Base-by-base conservation (phyloP, 1,140 invertebrate genomes). In the Sinella curviseta region DNA sequence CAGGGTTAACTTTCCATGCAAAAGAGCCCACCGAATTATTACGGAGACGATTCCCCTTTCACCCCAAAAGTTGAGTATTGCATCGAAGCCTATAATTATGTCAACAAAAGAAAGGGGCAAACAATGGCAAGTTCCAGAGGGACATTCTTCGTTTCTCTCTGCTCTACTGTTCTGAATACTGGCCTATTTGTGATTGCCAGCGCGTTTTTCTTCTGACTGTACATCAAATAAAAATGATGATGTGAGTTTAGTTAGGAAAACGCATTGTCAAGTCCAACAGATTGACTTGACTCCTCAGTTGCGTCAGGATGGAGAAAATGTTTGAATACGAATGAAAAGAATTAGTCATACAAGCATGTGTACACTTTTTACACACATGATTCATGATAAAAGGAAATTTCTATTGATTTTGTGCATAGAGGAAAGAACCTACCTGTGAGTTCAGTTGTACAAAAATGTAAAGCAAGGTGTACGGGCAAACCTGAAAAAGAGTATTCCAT, bases 51-150 rank as follows among this genome's bases (percentile, higher is more conserved):
- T 31, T 70, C 65, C 65, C 65, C 65, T 70, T 70, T 70, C 30
- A 30, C 65, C 65, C 65, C 65, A 70, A n/a, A 70, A 1, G n/a
- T 4, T 12, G 8, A 12, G 39, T 20, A 12, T 48, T 48, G 31
- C 28, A 30, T n/a, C n/a, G 24, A 70, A 70, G 65, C 28, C 65
- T 70, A 70, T 70, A 70, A 70, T 70, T 70, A 70, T 70, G 65
- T 70, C 31, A 70, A 70, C 65, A 70, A 70, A 48, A 70, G 65
- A 33, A 30, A n/a, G 24, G 20, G 8, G 39, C 8, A 48, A 48
- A 48, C 39, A 48, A 48, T 48, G 20, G n/a, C n/a, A n/a, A n/a
- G n/a, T 48, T 48, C 39, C 20, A 20, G 39, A 48, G 39, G 39
- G 39, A 12, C 20, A 48, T 48, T 12, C n/a, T 48, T 48, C 8